Conservation (phyloP, 2,888 invertebrate species). For the Pseudococcus jackbeardsleyi region DNA sequence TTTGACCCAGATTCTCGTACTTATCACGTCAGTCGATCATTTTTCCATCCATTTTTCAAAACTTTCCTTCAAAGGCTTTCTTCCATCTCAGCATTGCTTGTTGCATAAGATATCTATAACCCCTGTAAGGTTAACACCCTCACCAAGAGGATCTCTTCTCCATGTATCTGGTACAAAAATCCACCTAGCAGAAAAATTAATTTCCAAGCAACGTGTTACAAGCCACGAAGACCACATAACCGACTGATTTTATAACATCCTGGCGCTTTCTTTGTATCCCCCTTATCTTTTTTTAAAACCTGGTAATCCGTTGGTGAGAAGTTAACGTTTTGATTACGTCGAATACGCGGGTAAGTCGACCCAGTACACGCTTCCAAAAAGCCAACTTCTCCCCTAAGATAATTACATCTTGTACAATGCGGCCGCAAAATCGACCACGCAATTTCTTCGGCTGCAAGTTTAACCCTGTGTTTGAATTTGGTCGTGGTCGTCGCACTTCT, state of each 20-base stretch:
- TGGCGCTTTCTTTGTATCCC: background rate
- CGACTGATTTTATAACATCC: slow-evolving; percentile 2
- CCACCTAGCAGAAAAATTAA: background rate
- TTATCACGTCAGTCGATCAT: no score
- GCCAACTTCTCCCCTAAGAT: slow-evolving; percentile 16
- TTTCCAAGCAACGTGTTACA: background rate
- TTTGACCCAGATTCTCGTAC: no score
- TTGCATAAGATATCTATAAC: background rate
- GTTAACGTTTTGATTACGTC: slow-evolving; percentile 47
- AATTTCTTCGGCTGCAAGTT: background rate
- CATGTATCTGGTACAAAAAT: background rate
- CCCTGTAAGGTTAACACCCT: background rate
- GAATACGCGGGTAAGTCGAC: background rate
- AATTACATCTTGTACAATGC: slow-evolving; percentile 56
- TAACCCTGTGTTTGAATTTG: slow-evolving; percentile 51
- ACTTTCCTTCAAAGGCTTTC: no score
- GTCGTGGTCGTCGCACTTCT: background rate
- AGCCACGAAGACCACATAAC: background rate
- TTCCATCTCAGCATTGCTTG: background rate
- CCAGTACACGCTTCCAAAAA: slow-evolving; percentile 15
- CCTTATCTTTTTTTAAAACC: background rate
- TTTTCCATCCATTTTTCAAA: no score
- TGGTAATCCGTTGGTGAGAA: slow-evolving; percentile 34
- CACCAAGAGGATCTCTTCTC: background rate
- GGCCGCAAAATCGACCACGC: slow-evolving; percentile 58